Evolutionary conservation across 2,888 invertebrate genomes (phyloP).

Genomic region (Xestoiulus laeticollis): DNA sequence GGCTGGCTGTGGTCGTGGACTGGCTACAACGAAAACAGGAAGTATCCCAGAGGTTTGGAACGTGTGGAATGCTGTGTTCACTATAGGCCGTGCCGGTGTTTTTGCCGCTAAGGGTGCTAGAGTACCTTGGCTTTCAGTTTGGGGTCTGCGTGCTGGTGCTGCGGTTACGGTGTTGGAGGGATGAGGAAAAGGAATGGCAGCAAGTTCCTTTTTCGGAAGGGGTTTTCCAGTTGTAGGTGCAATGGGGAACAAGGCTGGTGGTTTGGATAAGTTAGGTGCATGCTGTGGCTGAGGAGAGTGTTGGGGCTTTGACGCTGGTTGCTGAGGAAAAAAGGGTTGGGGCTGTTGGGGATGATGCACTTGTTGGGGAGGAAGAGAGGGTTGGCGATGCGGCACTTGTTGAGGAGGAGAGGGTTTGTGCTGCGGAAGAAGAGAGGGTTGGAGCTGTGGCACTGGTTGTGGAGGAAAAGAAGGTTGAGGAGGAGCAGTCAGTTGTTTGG

Average conservation of each 20-base stretch:
- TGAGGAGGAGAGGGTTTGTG: not conserved
- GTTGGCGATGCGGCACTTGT: not conserved
- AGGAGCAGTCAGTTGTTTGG: not conserved
- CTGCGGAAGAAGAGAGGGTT: not conserved
- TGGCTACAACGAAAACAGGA: not conserved
- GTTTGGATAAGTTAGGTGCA: not conserved
- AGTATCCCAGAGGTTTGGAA: slow-evolving; percentile 5
- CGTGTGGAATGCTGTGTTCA: slow-evolving; percentile 19
- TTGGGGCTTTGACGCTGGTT: not conserved
- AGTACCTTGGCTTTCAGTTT: not conserved
- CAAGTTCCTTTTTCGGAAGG: not conserved
- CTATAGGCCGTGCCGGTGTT: not conserved
- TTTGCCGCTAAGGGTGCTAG: not conserved
- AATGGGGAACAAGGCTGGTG: not conserved
- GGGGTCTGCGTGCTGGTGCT: not conserved
- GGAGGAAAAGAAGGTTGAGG: not conserved
- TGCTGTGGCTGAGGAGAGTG: not conserved
- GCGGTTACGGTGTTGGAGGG: not conserved
- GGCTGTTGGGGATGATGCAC: not conserved
- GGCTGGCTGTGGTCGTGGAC: not conserved
- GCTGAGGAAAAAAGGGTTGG: not conserved
- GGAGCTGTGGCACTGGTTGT: not conserved
- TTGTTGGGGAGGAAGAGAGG: not conserved
- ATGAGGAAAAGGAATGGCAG: not conserved
- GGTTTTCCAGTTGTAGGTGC: not conserved